Base-by-base conservation (phyloP, 2,113 vertebrate species). In the Nestor notabilis region DNA sequence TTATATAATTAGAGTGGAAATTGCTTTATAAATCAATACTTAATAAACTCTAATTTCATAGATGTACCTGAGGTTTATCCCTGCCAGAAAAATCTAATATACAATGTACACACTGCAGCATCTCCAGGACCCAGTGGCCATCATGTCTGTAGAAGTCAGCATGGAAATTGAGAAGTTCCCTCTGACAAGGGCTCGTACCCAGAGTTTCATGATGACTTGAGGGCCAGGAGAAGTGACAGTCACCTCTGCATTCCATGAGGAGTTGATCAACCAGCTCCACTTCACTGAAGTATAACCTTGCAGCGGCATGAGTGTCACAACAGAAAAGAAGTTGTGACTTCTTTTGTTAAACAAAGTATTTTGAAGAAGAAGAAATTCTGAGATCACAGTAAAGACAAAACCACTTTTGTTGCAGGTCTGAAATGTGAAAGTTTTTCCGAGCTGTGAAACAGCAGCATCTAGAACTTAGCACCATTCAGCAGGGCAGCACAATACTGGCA, bases 191-290 rank as follows among this genome's bases (percentile, higher is more conserved):
- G 75, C 70, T 77, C 6, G 0, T 2, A 60, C 3, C 35, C 94
- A 93, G 65, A 79, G 83, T 84, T 87, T 84, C 81, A 81, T 83
- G 88, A 92, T 68, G 25, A 55, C 60, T 43, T 72, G 91, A 97
- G 2, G 23, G 95, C 90, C 97, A 95, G 5, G 10, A 93, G 66
- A 61, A 87, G 27, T 35, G 81, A 96, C 93, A 81, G 96, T 68
- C 91, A 90, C 53, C 80, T 90, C 92, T 91, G 74, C 65, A 87
- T 29, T 50, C 90, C 91, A 94, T 37, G 95, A 77, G 52, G 87
- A 97, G 89, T 74, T 97, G 94, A 97, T 97, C 96, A 96, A 89
- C 89, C 95, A 97, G 91, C 79, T 83, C 90, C 94, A 66, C 71
- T 56, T 75, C 84, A 91, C 75, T 76, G 55, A 65, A 76, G 46